phyloP scores from a whole-genome alignment of 1,140 invertebrate species.

The Lutraria rhynchaena region DNA sequence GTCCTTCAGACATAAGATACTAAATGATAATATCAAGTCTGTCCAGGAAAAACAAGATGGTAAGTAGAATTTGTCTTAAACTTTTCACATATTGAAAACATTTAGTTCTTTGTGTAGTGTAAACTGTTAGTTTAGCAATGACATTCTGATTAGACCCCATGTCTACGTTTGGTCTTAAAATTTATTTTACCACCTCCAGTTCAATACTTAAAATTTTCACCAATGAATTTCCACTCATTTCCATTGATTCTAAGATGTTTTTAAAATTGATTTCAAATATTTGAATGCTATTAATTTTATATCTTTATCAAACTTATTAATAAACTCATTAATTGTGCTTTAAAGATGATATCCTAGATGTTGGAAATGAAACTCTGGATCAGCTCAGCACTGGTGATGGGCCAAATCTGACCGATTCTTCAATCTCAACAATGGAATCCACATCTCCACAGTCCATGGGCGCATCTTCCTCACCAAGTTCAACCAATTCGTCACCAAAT shows the following conservation, averaged over 20 bases:
- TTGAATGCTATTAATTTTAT: neutral
- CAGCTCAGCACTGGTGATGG: slow-evolving; percentile 13
- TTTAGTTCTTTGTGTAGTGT: no score
- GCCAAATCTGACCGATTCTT: slow-evolving; percentile 58
- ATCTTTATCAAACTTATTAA: slow-evolving; percentile 1
- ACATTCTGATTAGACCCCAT: no score
- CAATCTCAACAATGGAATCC: slow-evolving; percentile 60
- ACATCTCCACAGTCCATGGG: slow-evolving; percentile 48
- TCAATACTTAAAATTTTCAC: no score
- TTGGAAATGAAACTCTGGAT: slow-evolving; percentile 33
- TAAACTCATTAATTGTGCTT: neutral
- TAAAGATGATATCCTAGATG: slow-evolving; percentile 31
- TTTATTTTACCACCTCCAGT: no score
- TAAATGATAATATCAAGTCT: slow-evolving; percentile 3
- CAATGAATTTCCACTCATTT: no score
- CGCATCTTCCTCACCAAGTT: slow-evolving; percentile 56
- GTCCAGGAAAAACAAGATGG: neutral
- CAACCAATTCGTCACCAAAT: slow-evolving; percentile 33
- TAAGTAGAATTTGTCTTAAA: neutral
- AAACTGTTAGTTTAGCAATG: no score
- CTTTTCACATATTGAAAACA: no score
- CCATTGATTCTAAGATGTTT: no score
- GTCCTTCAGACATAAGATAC: slow-evolving; percentile 38
- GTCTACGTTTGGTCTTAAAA: no score
- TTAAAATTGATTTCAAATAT: no score